phyloP scores from a whole-genome alignment of 2,113 vertebrate genomes.

The Halichoerus grypus region DNA sequence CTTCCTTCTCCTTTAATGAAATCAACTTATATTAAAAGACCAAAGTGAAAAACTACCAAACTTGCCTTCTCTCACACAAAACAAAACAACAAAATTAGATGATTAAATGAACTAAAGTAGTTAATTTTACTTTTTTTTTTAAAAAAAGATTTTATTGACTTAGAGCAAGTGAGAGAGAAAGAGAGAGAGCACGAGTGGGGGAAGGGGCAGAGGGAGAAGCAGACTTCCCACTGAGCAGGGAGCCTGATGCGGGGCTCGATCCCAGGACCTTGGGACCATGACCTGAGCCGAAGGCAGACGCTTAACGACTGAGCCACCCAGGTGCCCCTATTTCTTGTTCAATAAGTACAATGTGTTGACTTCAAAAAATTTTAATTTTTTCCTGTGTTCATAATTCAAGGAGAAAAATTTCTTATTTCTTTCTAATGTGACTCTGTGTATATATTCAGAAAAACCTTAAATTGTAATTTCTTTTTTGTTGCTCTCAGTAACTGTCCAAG shows the following conservation, averaged over 20 bases:
- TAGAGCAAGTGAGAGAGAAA: no score
- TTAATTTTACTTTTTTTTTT: not conserved
- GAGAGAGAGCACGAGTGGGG: no score
- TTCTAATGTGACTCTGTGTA: not conserved
- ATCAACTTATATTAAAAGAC: constrained; percentile 48
- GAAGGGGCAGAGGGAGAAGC: no score
- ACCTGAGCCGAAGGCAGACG: no score
- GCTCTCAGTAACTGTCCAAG: not conserved
- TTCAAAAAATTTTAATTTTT: not conserved
- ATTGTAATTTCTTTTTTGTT: not conserved
- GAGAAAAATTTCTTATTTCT: constrained; percentile 15
- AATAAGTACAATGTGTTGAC: not conserved
- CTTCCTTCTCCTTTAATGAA: not conserved
- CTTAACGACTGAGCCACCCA: no score
- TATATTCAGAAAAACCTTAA: not conserved
- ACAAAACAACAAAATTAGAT: constrained; percentile 28
- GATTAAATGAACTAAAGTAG: not conserved
- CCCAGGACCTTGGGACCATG: no score
- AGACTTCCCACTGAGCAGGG: no score
- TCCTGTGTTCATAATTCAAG: not conserved
- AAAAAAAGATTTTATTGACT: no score
- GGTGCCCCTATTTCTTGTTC: not conserved
- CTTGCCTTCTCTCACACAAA: not conserved
- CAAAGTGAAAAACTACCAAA: constrained; percentile 38
- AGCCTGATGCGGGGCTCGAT: no score